A percentile compares a stretch with the other conserved stretches of the same genome.
Conservation (phyloP, 2,113 vertebrate genomes). For the Neofelis nebulosa region DNA sequence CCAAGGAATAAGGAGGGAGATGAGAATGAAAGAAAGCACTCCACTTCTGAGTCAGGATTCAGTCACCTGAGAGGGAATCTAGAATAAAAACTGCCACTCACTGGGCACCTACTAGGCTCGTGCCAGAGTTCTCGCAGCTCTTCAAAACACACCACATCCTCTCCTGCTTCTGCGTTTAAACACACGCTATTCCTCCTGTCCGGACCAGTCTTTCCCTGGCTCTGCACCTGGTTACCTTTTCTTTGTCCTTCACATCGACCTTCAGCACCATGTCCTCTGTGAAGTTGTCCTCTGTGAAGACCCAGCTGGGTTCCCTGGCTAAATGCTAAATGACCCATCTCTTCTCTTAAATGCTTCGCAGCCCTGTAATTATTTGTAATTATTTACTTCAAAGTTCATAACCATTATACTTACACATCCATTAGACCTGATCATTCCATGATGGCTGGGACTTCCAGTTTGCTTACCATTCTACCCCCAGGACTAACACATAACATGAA, state of each 20-base stretch:
- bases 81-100: background rate
- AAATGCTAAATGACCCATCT: background rate
- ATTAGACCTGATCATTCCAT: background rate
- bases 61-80: background rate
- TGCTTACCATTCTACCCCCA: background rate
- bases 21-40: background rate
- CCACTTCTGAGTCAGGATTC: background rate
- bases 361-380: background rate
- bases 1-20: background rate
- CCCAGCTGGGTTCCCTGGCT: background rate
- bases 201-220: background rate
- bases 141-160: background rate
- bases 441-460: background rate
- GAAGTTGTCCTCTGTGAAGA: background rate
- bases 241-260: background rate
- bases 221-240: background rate
- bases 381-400: background rate
- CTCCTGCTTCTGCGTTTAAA: background rate
- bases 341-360: background rate
- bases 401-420: background rate
- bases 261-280: background rate
- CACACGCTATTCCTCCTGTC: rapidly evolving
- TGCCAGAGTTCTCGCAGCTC: background rate
- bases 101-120: background rate
- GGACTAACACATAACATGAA: background rate